These are phyloP conservation scores for Agrochola lychnidis DNA, from an alignment of 2,888 invertebrate genomes.

Conservation along the genomic window DNA sequence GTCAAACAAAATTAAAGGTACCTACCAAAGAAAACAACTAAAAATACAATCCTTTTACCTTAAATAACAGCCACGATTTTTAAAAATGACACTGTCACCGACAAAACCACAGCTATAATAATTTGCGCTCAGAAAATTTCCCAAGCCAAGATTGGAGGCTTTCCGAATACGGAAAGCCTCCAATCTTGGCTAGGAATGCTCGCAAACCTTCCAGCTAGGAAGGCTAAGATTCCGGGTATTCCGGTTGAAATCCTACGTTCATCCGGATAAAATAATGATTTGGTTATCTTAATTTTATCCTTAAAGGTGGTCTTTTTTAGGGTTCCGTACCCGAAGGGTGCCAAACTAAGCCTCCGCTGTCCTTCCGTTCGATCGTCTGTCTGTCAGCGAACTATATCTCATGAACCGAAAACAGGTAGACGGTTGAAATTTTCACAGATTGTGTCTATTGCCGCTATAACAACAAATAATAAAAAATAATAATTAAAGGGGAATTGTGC, in stretches of 20 bases:
- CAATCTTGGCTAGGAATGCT: constrained; percentile 46
- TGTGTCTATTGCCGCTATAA: too few species aligned
- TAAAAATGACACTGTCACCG: not conserved
- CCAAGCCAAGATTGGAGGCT: constrained; percentile 16
- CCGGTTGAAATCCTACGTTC: constrained; percentile 25
- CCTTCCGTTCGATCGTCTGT: too few species aligned
- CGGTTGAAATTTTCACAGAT: too few species aligned
- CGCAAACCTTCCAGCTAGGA: constrained; percentile 7
- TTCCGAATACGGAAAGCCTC: constrained; percentile 37
- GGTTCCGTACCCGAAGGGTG: too few species aligned
- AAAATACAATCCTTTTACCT: not conserved
- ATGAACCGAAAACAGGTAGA: too few species aligned
- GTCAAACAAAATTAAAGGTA: not conserved
- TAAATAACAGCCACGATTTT: not conserved
- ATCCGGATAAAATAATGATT: constrained; percentile 29
- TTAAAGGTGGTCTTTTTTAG: not conserved
- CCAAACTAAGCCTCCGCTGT: too few species aligned
- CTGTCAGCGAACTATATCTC: too few species aligned
- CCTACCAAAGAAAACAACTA: not conserved
- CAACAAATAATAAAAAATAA: too few species aligned
- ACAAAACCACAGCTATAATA: constrained; percentile 28
- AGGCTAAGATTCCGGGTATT: constrained; percentile 28
- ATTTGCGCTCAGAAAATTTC: constrained; percentile 24
- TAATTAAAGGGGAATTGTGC: too few species aligned
- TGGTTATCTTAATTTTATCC: constrained; percentile 2